Evolutionary conservation across 1,140 invertebrate species (phyloP), one percentile per base, ranked within the genome.

Genomic region (Drosophila paulistorum): DNA sequence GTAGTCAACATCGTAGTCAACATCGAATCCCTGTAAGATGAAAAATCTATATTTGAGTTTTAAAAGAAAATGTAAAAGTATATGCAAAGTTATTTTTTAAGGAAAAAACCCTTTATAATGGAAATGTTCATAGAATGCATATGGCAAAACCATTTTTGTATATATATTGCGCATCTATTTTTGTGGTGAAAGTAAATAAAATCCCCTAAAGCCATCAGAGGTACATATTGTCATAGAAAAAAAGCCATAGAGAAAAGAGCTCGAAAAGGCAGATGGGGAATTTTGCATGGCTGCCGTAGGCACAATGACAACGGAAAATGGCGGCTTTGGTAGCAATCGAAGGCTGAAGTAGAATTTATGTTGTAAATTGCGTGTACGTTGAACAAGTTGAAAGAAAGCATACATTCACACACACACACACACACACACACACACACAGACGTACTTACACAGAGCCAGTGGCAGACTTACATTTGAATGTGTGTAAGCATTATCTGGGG

Each of bases 351-450:
- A 37, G 57, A 59, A 59, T 59, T 59, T 59, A 59, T 59, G 57
- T 59, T 59, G 57, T 59, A 37, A 59, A 59, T 59, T 59, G 57
- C 57, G 57, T 37, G 57, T 59, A 59, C 14, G 57, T 59, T 26
- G 59, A 67, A 51, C 68, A 71, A 51, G 70, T 59, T 57, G 64
- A 70, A 68, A 76, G 69, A 75, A 76, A 48, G 66, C 78, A 80
- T 63, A 67, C 72, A 63, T 37, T 37, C 66, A 65, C 11, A 65
- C 66, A 68, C 7, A 41, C 45, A 68, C 26, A 68, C 7, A 9
- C 11, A 67, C 23, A 63, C 26, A 11, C 17, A 68, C 7, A 41
- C 45, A 68, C 26, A 68, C 7, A 9, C 11, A 67, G 17, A 63
- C 26, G n/a, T n/a, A n/a, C n/a, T n/a, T n/a, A 11, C 17, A 33